Conservation (phyloP, 2,888 invertebrate species). For the Thymelicus lineola region DNA sequence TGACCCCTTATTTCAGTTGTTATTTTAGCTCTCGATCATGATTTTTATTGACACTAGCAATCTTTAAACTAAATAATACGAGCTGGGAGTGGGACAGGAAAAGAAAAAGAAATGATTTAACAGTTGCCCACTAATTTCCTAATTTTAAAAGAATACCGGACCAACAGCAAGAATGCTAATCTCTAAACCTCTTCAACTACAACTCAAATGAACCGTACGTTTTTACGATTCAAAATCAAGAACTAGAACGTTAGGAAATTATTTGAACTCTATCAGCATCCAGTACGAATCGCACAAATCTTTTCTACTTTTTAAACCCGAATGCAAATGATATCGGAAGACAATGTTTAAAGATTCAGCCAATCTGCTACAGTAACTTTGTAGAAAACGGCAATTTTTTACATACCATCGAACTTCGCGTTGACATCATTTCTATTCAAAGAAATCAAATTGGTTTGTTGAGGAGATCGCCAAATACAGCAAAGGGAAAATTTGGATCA, state of each 20-base stretch:
- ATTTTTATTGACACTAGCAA: too few relatives aligned
- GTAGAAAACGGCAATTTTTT: slow-evolving; percentile 29
- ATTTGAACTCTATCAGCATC: slow-evolving; percentile 1
- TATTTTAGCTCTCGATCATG: too few relatives aligned
- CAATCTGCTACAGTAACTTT: slow-evolving; percentile 27
- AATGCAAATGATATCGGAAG: slow-evolving; percentile 10
- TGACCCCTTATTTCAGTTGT: too few relatives aligned
- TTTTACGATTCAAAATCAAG: neutral
- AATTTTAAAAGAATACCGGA: too few relatives aligned
- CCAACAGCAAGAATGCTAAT: too few relatives aligned
- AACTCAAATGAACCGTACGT: too few relatives aligned
- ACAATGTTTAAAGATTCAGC: slow-evolving; percentile 27
- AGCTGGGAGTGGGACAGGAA: too few relatives aligned
- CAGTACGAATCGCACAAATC: neutral
- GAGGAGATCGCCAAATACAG: slow-evolving; percentile 53
- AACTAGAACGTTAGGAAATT: slow-evolving; percentile 3
- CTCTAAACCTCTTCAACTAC: too few relatives aligned
- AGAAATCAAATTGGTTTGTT: slow-evolving; percentile 54
- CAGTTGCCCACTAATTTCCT: too few relatives aligned
- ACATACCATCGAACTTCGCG: slow-evolving; percentile 59
- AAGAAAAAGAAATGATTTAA: too few relatives aligned
- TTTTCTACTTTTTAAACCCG: slow-evolving; percentile 7
- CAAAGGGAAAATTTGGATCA: slow-evolving; percentile 45
- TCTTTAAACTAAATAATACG: too few relatives aligned
- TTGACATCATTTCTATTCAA: slow-evolving; percentile 73